Evolutionary conservation across 2,797 vertebrate genomes (phyloP).

Genomic region (Limnodromus scolopaceus): DNA sequence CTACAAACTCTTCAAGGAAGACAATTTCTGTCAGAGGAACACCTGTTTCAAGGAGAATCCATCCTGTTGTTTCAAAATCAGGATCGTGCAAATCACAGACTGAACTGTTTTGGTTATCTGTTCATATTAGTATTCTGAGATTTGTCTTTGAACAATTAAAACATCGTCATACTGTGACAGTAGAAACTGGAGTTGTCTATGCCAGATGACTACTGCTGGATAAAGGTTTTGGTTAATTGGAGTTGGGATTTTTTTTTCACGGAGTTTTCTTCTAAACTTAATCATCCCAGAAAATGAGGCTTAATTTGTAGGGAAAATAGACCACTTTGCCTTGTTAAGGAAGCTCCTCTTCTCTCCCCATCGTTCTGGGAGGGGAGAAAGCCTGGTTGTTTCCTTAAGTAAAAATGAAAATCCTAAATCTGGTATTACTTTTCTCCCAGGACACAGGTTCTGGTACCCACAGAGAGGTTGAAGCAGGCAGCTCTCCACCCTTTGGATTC

Average conservation of each 20-base stretch:
- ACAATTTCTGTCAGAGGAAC: neutral
- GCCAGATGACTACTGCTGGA: neutral
- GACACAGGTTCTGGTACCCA: neutral
- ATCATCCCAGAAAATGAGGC: conserved; percentile 15
- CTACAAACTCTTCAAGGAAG: neutral
- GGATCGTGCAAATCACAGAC: neutral
- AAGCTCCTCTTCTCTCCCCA: neutral
- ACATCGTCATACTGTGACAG: neutral
- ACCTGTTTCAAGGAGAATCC: neutral
- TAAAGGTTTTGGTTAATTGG: conserved; percentile 8
- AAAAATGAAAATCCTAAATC: neutral
- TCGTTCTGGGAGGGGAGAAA: neutral
- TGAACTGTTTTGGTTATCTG: neutral
- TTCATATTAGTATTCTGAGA: neutral
- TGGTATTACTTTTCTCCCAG: neutral
- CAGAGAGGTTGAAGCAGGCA: neutral
- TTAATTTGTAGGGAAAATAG: conserved; percentile 13
- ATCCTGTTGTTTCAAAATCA: neutral
- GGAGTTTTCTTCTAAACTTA: conserved; percentile 11
- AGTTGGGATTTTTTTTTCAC: neutral
- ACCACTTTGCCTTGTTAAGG: neutral
- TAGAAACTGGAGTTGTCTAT: neutral
- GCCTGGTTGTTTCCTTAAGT: neutral
- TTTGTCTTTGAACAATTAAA: neutral
- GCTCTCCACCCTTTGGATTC: neutral